A percentile compares a stretch with the other conserved stretches of the same genome.
These are phyloP conservation scores for Sparus aurata DNA, from an alignment of 2,797 vertebrate genomes.

Conservation along the genomic window DNA sequence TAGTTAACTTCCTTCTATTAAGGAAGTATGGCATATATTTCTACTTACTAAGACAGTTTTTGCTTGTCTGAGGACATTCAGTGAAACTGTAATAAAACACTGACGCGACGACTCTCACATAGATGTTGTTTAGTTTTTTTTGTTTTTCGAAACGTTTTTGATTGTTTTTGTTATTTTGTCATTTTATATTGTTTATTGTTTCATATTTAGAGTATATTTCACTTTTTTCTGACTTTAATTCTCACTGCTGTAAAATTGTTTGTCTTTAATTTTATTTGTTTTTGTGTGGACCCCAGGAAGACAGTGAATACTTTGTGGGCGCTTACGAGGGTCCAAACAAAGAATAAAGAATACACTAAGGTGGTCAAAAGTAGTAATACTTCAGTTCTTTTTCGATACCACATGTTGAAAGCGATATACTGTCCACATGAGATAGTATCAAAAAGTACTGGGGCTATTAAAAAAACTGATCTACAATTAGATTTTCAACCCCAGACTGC, in stretches of 20 bases:
- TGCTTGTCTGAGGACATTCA: background rate
- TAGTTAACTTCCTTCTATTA: background rate
- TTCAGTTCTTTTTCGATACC: too few species aligned
- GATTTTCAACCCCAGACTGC: too few species aligned
- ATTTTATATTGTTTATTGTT: background rate
- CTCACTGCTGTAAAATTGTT: too few species aligned
- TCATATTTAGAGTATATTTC: background rate
- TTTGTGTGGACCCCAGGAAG: background rate
- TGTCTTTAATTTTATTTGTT: too few species aligned
- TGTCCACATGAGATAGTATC: too few species aligned
- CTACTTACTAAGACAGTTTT: background rate
- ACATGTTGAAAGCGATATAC: too few species aligned
- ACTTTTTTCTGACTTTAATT: background rate
- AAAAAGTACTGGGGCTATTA: too few species aligned
- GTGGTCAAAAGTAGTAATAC: too few species aligned
- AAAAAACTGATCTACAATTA: too few species aligned
- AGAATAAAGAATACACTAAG: background rate
- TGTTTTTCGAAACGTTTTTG: background rate
- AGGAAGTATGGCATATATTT: background rate
- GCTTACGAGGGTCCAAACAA: background rate
- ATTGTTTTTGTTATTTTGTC: background rate
- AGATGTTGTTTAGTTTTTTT: background rate
- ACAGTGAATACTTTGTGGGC: background rate
- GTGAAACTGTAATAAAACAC: background rate
- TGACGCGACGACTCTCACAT: background rate